Evolutionary conservation across 2,113 vertebrate genomes (phyloP), one percentile per base, ranked within the genome.

Genomic region (Triplophysa tibetana): DNA sequence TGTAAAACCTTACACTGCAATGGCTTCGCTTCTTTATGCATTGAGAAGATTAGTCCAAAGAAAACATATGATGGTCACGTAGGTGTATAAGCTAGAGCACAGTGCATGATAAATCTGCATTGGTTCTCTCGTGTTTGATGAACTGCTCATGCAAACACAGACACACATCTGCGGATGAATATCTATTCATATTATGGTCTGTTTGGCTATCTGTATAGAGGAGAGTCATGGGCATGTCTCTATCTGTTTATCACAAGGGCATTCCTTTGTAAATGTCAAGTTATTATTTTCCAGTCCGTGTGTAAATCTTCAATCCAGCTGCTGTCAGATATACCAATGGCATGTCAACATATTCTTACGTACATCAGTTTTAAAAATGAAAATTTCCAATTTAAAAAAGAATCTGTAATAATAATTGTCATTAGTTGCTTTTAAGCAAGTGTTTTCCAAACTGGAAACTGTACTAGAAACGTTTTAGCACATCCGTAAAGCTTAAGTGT

Each of bases 201-300:
- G 58, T 73, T 60, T 70, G 68, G 8, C 17, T 70, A 2, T 70
- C 24, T 52, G 48, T 54, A 16, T 41, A 56, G 11, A 19, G 70
- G 17, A 56, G 50, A 70, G 45, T 26, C 68, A 72, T 72, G 4
- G 26, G 13, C 70, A 72, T 72, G 9, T 70, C 45, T 56, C 38
- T 72, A 52, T 26, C 69, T 45, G 72, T 63, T 63, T 63, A 21
- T 62, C 58, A 62, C 14, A 21, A 75, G 41, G 41, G 41, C 41
- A 61, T 24, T 63, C 16, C 21, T 63, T 63, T 63, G 21, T 63
- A 62, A 75, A 75, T 75, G 58, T 50, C 73, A 75, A 48, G 73
- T 33, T 63, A 63, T 45, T 75, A 75, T 75, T 62, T 74, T 61
- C 70, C 54, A 45, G 38, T 61, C 33, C 23, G 12, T 45, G 60